Evolutionary conservation across 2,888 invertebrate genomes (phyloP), one percentile per base, ranked within the genome.

Genomic region (Barypeithes pellucidus): DNA sequence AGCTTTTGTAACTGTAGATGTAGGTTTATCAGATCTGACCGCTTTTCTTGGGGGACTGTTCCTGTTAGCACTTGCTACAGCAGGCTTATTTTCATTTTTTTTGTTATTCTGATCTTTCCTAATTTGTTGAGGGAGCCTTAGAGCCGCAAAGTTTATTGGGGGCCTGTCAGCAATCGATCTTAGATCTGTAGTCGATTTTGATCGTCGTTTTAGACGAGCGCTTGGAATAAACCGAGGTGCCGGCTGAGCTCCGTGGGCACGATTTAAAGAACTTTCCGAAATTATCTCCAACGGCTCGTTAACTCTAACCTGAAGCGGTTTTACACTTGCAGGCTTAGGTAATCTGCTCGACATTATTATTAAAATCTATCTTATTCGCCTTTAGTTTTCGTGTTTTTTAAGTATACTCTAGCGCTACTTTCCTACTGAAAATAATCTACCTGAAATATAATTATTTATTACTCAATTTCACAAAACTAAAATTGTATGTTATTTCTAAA

Each of bases 171-270:
- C 12, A 4, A 33, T 60, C n/a, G 29, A 5, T 39, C 59, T 39
- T 16, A 78, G 61, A 72, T 77, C 77, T 29, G 72, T 65, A 11
- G 74, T 65, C 0, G 79, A 79, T 74, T 77, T 78, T 1, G 76
- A 76, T 69, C 76, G 52, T 61, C 76, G 61, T n/a, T 52, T 52
- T 24, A 66, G 16, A 24, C 45, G 50, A 12, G 33, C n/a, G 12
- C 7, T 39, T n/a, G 9, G 33, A 5, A 22, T n/a, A 14, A 45
- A 22, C 2, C 12, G 47, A 16, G 33, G 0, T 41, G 36, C 18
- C 5, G 68, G 60, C 2, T 59, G 65, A 8, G 50, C 60, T 16
- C 22, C 33, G 22, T 62, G 43, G 11, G 67, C 16, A 24, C 41
- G 14, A 43, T 52, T 69, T 16, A 45, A 22, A 33, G 12, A 12